phyloP scores from a whole-genome alignment of 2,797 vertebrate species.

The Lophius americanus region DNA sequence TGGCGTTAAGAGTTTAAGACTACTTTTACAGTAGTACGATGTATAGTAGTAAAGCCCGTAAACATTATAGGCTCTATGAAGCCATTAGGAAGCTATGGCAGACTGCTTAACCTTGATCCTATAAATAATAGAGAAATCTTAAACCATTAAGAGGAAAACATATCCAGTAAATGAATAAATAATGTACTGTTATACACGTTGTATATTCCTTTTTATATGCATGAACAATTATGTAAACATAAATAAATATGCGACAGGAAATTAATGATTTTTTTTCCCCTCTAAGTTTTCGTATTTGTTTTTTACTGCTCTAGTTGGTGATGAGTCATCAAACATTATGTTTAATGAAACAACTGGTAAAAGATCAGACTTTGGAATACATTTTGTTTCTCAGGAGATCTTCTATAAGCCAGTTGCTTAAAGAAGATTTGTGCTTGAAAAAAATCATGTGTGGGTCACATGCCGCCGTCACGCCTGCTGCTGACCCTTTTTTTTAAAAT shows the following conservation, averaged over 20 bases:
- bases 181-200: no score
- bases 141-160: neutral
- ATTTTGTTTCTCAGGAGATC: neutral
- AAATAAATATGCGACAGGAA: neutral
- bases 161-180: neutral
- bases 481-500: neutral
- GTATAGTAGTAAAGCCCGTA: no score
- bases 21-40: no score
- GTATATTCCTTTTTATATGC: neutral
- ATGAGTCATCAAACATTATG: neutral
- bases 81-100: neutral
- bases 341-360: neutral
- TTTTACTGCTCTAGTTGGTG: neutral
- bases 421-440: neutral
- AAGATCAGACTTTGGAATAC: neutral
- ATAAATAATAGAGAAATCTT: neutral
- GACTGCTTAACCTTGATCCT: neutral
- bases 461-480: conserved; percentile 6
- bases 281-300: neutral
- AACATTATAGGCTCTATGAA: no score
- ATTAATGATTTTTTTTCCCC: neutral
- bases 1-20: neutral
- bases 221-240: neutral
- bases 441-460: conserved; percentile 51
- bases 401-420: neutral